Conservation (phyloP, 2,113 vertebrate genomes). For the Chascanopsetta lugubris region DNA sequence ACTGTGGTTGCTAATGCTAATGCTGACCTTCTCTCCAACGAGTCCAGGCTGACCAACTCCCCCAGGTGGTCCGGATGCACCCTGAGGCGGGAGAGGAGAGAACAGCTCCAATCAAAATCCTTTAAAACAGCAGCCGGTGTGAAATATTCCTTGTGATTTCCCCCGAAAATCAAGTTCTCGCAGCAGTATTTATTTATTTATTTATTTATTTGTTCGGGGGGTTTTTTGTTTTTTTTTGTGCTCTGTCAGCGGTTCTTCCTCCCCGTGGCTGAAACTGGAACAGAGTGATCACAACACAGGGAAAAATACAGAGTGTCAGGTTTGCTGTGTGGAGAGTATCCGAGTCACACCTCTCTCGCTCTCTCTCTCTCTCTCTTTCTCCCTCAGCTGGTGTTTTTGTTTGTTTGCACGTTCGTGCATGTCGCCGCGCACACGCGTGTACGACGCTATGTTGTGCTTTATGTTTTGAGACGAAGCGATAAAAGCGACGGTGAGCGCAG, state of each 20-base stretch:
- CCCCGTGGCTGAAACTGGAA: constrained; percentile 46
- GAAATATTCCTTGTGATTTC: constrained; percentile 61
- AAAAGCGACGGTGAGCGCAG: constrained; percentile 38
- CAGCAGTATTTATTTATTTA: constrained; percentile 18
- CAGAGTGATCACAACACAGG: constrained; percentile 44
- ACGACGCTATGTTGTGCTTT: constrained; percentile 6
- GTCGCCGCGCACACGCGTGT: constrained; percentile 1
- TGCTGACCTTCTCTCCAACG: constrained; percentile 90
- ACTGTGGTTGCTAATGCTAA: constrained; percentile 18
- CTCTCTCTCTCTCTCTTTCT: constrained; percentile 3
- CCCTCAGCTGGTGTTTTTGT: constrained; percentile 30
- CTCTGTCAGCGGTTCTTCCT: constrained; percentile 55
- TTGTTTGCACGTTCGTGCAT: constrained; percentile 21
- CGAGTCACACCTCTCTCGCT: constrained; percentile 18
- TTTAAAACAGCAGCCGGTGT: constrained; percentile 44
- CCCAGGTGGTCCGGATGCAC: constrained; percentile 82
- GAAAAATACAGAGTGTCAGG: constrained; percentile 41
- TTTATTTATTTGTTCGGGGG: background rate
- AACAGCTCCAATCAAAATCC: constrained; percentile 29
- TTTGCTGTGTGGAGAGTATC: constrained; percentile 38
- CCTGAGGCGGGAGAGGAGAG: constrained; percentile 74
- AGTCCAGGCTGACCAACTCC: constrained; percentile 88
- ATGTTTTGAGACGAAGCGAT: constrained; percentile 16
- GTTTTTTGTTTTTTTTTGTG: too few relatives aligned
- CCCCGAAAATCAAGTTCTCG: constrained; percentile 34